Evolutionary conservation across 2,888 invertebrate species (phyloP).

Genomic region (Acanthococcus lagerstroemiae): DNA sequence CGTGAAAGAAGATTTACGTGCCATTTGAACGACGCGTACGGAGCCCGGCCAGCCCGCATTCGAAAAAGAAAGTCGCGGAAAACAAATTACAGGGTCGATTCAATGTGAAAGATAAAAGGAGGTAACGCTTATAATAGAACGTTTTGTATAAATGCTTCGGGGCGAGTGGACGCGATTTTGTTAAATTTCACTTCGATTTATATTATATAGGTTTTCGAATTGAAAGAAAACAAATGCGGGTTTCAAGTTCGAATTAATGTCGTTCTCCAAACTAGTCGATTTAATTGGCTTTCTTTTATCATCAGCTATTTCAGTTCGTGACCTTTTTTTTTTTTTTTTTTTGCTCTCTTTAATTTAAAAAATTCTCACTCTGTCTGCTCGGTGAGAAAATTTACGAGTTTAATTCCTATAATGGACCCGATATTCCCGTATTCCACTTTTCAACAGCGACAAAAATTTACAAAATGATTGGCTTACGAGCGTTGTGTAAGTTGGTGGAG

Average conservation of each 20-base stretch:
- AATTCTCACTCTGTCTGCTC: neutral
- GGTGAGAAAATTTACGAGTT: neutral
- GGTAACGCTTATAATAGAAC: slow-evolving; percentile 21
- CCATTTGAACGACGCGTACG: no score
- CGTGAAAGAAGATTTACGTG: no score
- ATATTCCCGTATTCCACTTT: neutral
- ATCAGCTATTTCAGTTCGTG: neutral
- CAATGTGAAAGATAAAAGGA: slow-evolving; percentile 19
- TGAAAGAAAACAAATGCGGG: slow-evolving; percentile 24
- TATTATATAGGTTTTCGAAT: slow-evolving; percentile 8
- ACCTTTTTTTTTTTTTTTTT: neutral
- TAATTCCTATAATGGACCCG: neutral
- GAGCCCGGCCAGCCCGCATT: neutral
- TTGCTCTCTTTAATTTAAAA: neutral
- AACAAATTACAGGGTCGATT: slow-evolving; percentile 4
- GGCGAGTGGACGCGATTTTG: slow-evolving; percentile 19
- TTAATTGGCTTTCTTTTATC: slow-evolving; percentile 9
- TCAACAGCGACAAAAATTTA: neutral
- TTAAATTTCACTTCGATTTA: slow-evolving; percentile 15
- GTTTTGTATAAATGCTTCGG: slow-evolving; percentile 9
- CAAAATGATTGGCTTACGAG: neutral
- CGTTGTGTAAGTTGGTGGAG: neutral
- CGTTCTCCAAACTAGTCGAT: slow-evolving; percentile 1
- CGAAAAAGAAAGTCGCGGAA: neutral
- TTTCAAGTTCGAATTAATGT: slow-evolving; percentile 9